A percentile compares a stretch with the other conserved stretches of the same genome.
Conservation (phyloP, 1,140 invertebrate genomes). For the Zaprionus ornatus region DNA sequence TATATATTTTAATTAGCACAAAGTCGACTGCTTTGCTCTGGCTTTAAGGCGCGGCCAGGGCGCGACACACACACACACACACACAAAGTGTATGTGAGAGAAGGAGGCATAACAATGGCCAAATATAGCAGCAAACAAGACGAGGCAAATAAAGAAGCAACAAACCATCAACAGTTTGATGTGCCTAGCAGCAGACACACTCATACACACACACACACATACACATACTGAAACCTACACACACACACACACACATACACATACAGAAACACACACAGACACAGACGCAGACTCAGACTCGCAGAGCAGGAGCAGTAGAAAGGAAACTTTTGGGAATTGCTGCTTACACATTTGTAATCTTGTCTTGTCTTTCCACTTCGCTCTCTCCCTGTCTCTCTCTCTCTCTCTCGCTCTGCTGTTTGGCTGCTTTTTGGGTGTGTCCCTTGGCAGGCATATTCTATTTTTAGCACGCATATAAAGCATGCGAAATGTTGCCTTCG, state of each 20-base stretch:
- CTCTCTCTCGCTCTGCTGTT: constrained; percentile 23
- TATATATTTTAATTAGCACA: constrained; percentile 48
- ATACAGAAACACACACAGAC: background rate
- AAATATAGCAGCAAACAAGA: constrained; percentile 70
- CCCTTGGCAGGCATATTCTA: constrained; percentile 76
- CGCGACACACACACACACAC: constrained; percentile 26
- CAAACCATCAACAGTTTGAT: constrained; percentile 82
- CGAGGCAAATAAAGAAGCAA: constrained; percentile 77
- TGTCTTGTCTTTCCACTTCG: constrained; percentile 57
- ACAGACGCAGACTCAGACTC: background rate
- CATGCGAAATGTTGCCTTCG: constrained; percentile 50
- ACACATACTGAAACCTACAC: no score
- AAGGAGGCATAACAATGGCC: constrained; percentile 71
- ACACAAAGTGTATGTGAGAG: constrained; percentile 20
- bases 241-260: background rate
- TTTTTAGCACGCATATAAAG: constrained; percentile 66
- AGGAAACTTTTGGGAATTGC: constrained; percentile 75
- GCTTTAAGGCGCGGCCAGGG: constrained; percentile 60
- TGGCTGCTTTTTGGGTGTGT: constrained; percentile 70
- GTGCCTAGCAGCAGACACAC: constrained; percentile 57
- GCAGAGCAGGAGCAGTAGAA: constrained; percentile 10
- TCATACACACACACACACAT: constrained; percentile 7
- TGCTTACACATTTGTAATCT: constrained; percentile 81
- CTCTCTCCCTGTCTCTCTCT: background rate
- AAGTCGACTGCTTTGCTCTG: background rate